Evolutionary conservation across 2,888 invertebrate species (phyloP).

Genomic region (Macrosoma leucophasiata): DNA sequence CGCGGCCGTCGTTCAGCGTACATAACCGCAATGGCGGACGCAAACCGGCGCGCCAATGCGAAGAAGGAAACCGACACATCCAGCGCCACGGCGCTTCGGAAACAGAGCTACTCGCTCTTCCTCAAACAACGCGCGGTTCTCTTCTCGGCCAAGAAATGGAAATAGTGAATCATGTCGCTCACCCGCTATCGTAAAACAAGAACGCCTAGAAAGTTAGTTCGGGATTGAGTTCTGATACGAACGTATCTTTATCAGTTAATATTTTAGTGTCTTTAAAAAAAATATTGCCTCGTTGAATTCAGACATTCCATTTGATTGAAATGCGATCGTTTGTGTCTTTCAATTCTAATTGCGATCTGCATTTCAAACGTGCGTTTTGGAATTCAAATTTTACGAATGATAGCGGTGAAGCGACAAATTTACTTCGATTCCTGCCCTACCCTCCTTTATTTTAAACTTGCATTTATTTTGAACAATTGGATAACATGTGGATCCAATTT

Average conservation of each 20-base stretch:
- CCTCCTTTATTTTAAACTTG: conserved; percentile 41
- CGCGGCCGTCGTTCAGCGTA: conserved; percentile 40
- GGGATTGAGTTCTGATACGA: no score
- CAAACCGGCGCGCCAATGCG: conserved; percentile 17
- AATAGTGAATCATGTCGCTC: conserved; percentile 35
- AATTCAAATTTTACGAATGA: no score
- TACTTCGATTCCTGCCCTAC: conserved; percentile 42
- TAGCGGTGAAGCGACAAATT: conserved; percentile 28
- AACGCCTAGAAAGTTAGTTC: no score
- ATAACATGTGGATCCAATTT: no score
- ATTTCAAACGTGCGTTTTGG: no score
- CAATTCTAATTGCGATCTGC: no score
- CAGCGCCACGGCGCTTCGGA: conserved; percentile 38
- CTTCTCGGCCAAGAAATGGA: conserved; percentile 74
- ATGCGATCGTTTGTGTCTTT: no score
- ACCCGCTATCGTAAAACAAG: no score
- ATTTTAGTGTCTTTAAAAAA: no score
- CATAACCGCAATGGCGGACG: conserved; percentile 18
- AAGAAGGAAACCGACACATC: conserved; percentile 4
- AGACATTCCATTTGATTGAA: no score
- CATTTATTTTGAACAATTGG: conserved; percentile 25
- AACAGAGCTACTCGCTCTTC: conserved; percentile 71
- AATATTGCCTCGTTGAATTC: no score
- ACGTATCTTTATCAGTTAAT: no score
- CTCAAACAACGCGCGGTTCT: conserved; percentile 67